Evolutionary conservation across 2,888 invertebrate genomes (phyloP).

Genomic region (Steinernema carpocapsae): DNA sequence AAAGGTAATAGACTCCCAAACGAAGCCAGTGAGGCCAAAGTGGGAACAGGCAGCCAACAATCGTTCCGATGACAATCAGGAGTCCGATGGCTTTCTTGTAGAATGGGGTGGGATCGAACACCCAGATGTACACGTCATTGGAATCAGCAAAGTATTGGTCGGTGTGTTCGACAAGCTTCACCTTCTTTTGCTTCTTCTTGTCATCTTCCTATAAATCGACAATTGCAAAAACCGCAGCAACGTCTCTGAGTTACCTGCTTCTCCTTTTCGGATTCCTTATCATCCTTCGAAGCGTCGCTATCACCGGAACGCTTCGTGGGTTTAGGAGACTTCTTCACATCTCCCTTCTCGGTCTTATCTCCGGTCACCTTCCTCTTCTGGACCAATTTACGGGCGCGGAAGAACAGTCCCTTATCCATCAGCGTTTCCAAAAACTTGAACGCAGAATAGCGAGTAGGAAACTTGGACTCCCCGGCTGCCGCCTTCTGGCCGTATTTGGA

Average conservation of each 20-base stretch:
- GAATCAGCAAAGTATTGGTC: slow-evolving; percentile 81
- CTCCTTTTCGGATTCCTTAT: slow-evolving; percentile 35
- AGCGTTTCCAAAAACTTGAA: slow-evolving; percentile 46
- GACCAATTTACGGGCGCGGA: slow-evolving; percentile 66
- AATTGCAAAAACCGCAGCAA: too few relatives aligned
- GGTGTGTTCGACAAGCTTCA: slow-evolving; percentile 94
- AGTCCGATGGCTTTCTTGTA: slow-evolving; percentile 72
- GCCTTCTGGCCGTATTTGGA: slow-evolving; percentile 81
- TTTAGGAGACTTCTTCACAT: slow-evolving; percentile 70
- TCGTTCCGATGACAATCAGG: slow-evolving; percentile 83
- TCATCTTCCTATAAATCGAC: slow-evolving; percentile 48
- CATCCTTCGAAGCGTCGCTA: slow-evolving; percentile 32
- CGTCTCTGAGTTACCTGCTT: slow-evolving; percentile 31
- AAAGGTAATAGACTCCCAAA: slow-evolving; percentile 93
- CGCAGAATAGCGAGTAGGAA: slow-evolving; percentile 76
- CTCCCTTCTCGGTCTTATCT: slow-evolving; percentile 56
- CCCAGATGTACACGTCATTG: slow-evolving; percentile 77
- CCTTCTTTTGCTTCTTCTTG: slow-evolving; percentile 75
- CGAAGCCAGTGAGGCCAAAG: slow-evolving; percentile 86
- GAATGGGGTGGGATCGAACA: slow-evolving; percentile 72
- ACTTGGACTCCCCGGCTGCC: slow-evolving; percentile 77
- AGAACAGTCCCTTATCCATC: slow-evolving; percentile 59
- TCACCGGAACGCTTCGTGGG: slow-evolving; percentile 70
- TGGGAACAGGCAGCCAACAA: slow-evolving; percentile 96
- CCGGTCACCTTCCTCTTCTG: slow-evolving; percentile 66